A percentile compares a stretch with the other conserved stretches of the same genome.
Evolutionary conservation across 2,113 vertebrate genomes (phyloP).

Genomic region (Tringa solitaria): DNA sequence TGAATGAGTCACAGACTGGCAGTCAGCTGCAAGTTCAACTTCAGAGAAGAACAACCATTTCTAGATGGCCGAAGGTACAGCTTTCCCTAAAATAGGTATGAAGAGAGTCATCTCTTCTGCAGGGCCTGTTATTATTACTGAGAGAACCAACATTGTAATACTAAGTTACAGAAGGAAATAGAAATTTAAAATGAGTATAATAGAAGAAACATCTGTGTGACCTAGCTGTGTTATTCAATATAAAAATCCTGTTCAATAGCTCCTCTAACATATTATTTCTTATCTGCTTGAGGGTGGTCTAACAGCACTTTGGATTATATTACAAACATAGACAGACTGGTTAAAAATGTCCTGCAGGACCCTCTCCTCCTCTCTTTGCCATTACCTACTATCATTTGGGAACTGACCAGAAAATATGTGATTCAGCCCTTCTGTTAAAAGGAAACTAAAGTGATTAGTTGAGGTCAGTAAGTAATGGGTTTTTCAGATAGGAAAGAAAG

Average conservation of each 20-base stretch:
- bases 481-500: neutral
- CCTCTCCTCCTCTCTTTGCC: neutral
- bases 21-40: neutral
- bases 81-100: neutral
- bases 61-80: neutral
- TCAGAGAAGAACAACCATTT: neutral
- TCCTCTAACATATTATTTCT: neutral
- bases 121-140: neutral
- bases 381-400: neutral
- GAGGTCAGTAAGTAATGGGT: neutral
- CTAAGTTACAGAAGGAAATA: neutral
- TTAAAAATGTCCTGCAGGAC: constrained; percentile 1
- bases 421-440: neutral
- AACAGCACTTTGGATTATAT: neutral
- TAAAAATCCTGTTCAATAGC: neutral
- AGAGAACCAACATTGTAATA: neutral
- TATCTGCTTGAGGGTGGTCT: constrained; percentile 47
- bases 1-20: neutral
- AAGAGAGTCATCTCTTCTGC: neutral
- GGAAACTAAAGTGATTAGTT: neutral
- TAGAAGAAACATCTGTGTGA: neutral
- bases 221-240: neutral
- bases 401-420: neutral
- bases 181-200: neutral
- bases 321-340: neutral